A percentile compares a stretch with the other conserved stretches of the same genome.
phyloP scores from a whole-genome alignment of 2,797 vertebrate genomes.

The Lemur catta region DNA sequence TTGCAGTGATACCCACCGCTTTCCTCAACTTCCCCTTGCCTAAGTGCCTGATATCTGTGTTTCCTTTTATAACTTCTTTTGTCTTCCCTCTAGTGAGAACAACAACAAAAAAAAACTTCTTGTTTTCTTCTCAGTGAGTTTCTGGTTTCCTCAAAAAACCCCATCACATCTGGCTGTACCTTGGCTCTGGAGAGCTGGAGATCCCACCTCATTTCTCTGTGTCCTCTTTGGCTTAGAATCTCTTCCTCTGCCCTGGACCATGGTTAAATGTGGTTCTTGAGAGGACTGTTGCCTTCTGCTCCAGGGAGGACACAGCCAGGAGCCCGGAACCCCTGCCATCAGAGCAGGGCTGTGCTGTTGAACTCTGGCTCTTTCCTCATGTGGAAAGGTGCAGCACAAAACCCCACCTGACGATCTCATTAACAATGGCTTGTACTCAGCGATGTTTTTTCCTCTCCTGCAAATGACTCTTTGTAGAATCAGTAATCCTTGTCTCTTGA shows the following conservation, averaged over 20 bases:
- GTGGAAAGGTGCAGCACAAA: background rate
- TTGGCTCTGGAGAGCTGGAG: background rate
- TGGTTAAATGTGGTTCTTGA: background rate
- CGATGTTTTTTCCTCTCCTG: background rate
- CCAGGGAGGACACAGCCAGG: background rate
- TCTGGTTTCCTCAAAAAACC: background rate
- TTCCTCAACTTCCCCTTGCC: background rate
- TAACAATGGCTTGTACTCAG: background rate
- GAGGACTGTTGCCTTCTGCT: background rate
- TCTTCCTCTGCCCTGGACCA: background rate
- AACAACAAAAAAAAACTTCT: background rate
- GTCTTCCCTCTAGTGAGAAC: background rate
- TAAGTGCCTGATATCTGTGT: background rate
- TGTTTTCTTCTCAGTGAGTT: background rate
- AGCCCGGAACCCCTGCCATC: too few species aligned
- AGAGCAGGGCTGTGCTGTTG: background rate
- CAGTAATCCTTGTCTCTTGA: background rate
- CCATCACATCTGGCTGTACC: background rate
- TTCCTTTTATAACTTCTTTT: too few species aligned
- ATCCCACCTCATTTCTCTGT: background rate
- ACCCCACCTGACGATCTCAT: background rate
- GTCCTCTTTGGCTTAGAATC: background rate
- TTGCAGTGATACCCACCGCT: fast-evolving
- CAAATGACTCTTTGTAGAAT: background rate
- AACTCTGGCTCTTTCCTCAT: background rate